Evolutionary conservation across 2,113 vertebrate genomes (phyloP).

Genomic region (Sapajus apella): DNA sequence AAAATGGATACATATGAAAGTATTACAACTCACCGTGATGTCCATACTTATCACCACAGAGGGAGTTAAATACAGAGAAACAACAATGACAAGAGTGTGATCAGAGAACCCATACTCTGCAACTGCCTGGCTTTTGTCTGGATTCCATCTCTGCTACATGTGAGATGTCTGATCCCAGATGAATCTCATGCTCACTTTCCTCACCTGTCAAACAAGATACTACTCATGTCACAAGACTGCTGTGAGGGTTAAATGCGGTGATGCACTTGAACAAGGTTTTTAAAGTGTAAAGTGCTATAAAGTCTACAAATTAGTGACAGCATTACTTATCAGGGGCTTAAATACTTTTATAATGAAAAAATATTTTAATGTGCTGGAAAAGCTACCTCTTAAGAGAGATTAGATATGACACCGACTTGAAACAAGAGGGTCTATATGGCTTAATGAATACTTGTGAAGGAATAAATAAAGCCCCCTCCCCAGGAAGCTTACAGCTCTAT

Average conservation of each 20-base stretch:
- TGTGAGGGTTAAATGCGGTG: background rate
- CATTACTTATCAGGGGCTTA: conserved; percentile 3
- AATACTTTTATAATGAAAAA: conserved; percentile 38
- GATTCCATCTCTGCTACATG: background rate
- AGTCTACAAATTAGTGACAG: background rate
- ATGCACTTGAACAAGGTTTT: conserved; percentile 38
- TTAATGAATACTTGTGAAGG: background rate
- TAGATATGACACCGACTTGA: background rate
- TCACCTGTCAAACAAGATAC: background rate
- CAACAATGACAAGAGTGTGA: too few relatives aligned
- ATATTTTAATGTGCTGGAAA: conserved; percentile 46
- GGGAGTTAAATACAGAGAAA: background rate
- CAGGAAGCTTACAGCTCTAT: background rate
- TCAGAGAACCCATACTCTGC: background rate
- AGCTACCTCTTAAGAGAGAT: conserved; percentile 54
- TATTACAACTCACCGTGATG: background rate
- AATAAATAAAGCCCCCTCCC: background rate
- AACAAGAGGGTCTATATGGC: background rate
- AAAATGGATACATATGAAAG: background rate
- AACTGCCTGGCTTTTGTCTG: background rate
- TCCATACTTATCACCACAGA: background rate
- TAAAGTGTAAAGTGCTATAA: background rate
- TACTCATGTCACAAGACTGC: background rate
- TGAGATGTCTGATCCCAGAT: background rate
- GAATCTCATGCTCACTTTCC: background rate